A percentile compares a stretch with the other conserved stretches of the same genome.
Evolutionary conservation across 2,888 invertebrate species (phyloP).

Genomic region (Barypeithes pellucidus): DNA sequence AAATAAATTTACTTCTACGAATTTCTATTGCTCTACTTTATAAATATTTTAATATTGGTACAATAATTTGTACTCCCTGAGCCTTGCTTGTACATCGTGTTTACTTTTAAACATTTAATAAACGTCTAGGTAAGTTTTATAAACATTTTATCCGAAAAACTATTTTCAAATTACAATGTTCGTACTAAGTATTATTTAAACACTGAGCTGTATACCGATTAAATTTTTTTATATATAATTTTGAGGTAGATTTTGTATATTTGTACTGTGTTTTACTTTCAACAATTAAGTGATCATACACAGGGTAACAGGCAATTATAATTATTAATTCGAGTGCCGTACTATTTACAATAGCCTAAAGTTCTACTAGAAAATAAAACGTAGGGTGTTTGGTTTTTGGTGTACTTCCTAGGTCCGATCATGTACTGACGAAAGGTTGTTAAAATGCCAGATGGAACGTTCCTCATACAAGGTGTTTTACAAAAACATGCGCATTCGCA

Average conservation of each 20-base stretch:
- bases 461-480: too few species aligned
- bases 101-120: conserved; percentile 57
- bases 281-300: conserved; percentile 58
- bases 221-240: conserved; percentile 53
- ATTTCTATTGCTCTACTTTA: conserved; percentile 35
- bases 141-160: conserved; percentile 56
- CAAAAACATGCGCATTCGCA: too few species aligned
- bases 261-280: conserved; percentile 61
- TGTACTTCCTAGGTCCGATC: too few species aligned
- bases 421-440: too few species aligned
- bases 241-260: conserved; percentile 66
- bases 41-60: conserved; percentile 44
- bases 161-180: conserved; percentile 62
- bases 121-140: conserved; percentile 64
- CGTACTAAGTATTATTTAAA: conserved; percentile 61
- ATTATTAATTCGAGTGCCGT: conserved; percentile 64
- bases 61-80: conserved; percentile 52
- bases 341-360: conserved; percentile 58
- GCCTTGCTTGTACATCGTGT: conserved; percentile 46
- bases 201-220: conserved; percentile 49
- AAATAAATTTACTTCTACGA: conserved; percentile 15
- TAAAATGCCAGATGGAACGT: too few species aligned
- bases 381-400: too few species aligned
- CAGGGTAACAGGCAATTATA: conserved; percentile 64
- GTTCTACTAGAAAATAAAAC: conserved; percentile 43